phyloP scores from a whole-genome alignment of 1,140 invertebrate species.

The Panagrolaimus sp. region DNA sequence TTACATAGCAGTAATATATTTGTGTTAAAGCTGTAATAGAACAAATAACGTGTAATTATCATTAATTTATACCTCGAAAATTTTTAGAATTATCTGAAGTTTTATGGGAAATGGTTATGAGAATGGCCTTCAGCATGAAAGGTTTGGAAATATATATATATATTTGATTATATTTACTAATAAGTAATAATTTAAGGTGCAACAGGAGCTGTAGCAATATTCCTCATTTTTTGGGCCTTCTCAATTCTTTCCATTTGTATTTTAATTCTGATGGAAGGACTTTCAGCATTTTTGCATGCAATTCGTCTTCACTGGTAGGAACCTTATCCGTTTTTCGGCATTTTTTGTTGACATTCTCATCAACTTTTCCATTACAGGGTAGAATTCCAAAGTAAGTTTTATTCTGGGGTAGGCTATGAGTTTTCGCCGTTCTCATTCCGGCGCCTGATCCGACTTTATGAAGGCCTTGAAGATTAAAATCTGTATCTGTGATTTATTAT shows the following conservation, averaged over 20 bases:
- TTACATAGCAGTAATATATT: too few relatives aligned
- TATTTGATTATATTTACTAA: too few relatives aligned
- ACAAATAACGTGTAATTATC: too few relatives aligned
- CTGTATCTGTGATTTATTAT: too few relatives aligned
- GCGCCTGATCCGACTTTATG: slow-evolving; percentile 67
- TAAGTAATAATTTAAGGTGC: too few relatives aligned
- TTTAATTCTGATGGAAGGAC: slow-evolving; percentile 88
- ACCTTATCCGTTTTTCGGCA: not conserved
- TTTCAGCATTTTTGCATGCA: slow-evolving; percentile 94
- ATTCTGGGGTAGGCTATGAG: slow-evolving; percentile 76
- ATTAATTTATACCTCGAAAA: too few relatives aligned
- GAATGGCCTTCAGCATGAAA: slow-evolving; percentile 58
- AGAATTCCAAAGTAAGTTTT: slow-evolving; percentile 96
- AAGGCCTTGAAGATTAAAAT: slow-evolving; percentile 9
- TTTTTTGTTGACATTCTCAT: slow-evolving; percentile 13
- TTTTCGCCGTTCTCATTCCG: slow-evolving; percentile 93
- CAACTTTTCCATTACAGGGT: slow-evolving; percentile 71
- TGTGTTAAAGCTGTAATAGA: too few relatives aligned
- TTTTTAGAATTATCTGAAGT: slow-evolving; percentile 60
- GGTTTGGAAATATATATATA: too few relatives aligned
- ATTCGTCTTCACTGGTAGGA: slow-evolving; percentile 93
- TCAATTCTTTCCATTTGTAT: slow-evolving; percentile 78
- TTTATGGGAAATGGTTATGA: slow-evolving; percentile 63
- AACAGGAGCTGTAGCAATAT: slow-evolving; percentile 67
- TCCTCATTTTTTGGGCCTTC: slow-evolving; percentile 76